phyloP scores from a whole-genome alignment of 2,113 vertebrate species.

The Amphiprion ocellaris region DNA sequence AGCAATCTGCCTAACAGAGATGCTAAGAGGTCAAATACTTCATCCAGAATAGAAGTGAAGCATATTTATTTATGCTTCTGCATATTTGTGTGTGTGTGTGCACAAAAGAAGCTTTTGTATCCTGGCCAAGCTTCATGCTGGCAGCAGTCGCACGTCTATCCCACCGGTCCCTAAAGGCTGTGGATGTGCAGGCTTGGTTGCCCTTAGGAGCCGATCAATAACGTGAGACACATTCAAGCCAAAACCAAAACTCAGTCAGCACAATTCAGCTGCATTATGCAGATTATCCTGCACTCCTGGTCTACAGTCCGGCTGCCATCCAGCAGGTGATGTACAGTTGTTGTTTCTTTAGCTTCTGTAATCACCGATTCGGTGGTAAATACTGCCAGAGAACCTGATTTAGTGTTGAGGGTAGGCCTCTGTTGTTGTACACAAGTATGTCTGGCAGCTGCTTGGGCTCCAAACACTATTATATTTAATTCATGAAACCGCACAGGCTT shows the following conservation, averaged over 20 bases:
- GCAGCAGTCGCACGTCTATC: neutral
- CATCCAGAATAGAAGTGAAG: neutral
- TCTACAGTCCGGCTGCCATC: constrained; percentile 8
- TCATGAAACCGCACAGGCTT: constrained; percentile 5
- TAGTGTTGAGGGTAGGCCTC: neutral
- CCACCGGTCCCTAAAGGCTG: neutral
- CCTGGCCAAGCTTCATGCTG: neutral
- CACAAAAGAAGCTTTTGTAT: constrained; percentile 3
- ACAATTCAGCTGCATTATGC: constrained; percentile 41
- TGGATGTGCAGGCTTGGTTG: constrained; percentile 8
- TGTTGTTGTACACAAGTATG: constrained; percentile 17
- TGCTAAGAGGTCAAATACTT: neutral
- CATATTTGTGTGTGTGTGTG: constrained; percentile 2
- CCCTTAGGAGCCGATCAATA: constrained; percentile 10
- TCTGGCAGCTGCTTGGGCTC: constrained; percentile 6
- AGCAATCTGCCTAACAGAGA: constrained; percentile 12
- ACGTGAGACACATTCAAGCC: constrained; percentile 7
- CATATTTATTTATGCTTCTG: neutral
- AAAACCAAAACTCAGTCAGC: constrained; percentile 27
- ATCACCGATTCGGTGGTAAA: constrained; percentile 23
- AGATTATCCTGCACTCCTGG: constrained; percentile 26
- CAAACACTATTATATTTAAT: constrained; percentile 26
- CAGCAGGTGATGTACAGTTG: constrained; percentile 14
- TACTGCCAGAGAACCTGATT: constrained; percentile 24
- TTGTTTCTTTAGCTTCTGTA: constrained; percentile 11